These are phyloP conservation scores for Calameuta pallipes DNA, from an alignment of 2,888 invertebrate genomes.

Conservation along the genomic window DNA sequence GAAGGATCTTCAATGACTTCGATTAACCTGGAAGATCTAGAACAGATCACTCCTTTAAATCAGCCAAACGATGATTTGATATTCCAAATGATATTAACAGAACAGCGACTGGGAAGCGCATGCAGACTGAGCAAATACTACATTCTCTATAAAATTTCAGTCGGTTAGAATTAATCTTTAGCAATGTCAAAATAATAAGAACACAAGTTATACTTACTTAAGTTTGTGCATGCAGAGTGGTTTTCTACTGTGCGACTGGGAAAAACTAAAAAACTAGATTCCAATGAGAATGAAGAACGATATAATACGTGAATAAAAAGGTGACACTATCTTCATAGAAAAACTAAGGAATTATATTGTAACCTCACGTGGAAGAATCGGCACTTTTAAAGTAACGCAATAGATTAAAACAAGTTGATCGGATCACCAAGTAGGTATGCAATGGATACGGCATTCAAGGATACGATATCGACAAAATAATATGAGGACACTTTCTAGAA, in stretches of 20 bases:
- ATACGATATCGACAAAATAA: neutral
- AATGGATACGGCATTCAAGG: neutral
- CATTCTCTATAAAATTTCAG: neutral
- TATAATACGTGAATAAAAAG: neutral
- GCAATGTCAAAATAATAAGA: neutral
- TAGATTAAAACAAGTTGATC: neutral
- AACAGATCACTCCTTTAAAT: constrained; percentile 24
- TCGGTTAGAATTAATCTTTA: neutral
- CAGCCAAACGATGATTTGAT: neutral
- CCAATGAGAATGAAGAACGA: neutral
- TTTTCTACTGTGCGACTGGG: neutral
- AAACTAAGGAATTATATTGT: neutral
- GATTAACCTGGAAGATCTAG: constrained; percentile 44
- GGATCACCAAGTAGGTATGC: neutral
- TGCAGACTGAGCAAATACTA: neutral
- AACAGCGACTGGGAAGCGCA: neutral
- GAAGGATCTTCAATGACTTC: constrained; percentile 9
- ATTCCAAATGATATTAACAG: neutral
- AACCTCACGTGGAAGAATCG: neutral
- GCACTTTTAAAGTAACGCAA: neutral
- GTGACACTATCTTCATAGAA: neutral
- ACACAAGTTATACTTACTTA: neutral
- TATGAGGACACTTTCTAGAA: neutral
- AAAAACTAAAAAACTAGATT: neutral
- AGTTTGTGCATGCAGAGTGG: neutral